A percentile compares a stretch with the other conserved stretches of the same genome.
Conservation (phyloP, 2,113 vertebrate species). For the Chelonoidis abingdonii region DNA sequence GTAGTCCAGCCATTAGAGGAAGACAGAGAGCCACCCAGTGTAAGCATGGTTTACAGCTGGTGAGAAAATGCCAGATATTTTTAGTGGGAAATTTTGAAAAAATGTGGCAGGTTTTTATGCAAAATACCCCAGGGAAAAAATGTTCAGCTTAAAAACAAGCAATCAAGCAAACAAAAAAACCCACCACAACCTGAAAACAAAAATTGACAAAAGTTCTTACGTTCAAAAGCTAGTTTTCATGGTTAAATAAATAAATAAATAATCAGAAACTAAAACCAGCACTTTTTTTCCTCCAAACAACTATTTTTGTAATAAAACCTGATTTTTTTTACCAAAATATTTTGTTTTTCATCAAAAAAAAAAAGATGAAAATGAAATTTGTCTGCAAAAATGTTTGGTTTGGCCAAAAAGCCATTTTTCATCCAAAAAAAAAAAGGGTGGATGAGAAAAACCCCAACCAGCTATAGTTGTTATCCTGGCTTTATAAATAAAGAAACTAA, state of each 20-base stretch:
- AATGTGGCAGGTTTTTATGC: background rate
- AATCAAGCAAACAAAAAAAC: background rate
- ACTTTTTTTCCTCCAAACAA: background rate
- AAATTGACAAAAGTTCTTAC: background rate
- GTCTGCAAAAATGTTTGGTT: background rate
- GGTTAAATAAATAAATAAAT: background rate
- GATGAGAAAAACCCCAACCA: background rate
- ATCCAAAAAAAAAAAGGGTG: background rate
- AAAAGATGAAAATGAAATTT: background rate
- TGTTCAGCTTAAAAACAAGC: background rate
- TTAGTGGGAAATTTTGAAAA: background rate
- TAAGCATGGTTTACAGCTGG: background rate
- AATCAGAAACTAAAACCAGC: background rate
- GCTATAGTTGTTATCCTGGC: background rate
- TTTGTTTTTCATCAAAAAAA: background rate
- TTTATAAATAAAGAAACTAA: background rate
- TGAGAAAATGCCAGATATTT: background rate
- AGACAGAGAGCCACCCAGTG: background rate
- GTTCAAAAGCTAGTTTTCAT: background rate
- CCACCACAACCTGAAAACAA: background rate
- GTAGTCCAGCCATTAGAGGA: background rate
- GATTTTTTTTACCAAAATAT: background rate
- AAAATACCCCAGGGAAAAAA: background rate
- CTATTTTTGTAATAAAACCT: background rate
- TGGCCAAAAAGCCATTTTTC: background rate